Conservation (phyloP, 1,140 invertebrate species). For the Varroa destructor region DNA sequence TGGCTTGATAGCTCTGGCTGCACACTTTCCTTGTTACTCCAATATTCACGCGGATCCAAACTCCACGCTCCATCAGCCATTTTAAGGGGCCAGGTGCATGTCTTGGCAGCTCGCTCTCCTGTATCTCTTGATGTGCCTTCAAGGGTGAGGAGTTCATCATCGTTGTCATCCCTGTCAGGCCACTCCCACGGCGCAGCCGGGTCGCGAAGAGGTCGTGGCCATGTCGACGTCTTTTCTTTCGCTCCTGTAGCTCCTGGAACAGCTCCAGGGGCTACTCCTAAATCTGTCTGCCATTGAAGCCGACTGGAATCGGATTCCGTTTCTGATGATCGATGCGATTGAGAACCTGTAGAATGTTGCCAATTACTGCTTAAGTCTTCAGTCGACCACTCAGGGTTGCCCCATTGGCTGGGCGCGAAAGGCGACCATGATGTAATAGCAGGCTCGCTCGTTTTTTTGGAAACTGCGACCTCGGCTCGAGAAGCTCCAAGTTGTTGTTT, state of each 20-base stretch:
- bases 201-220: conserved; percentile 15
- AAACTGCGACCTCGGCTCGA: background rate
- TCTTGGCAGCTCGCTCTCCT: conserved; percentile 22
- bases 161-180: background rate
- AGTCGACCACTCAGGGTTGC: conserved; percentile 6
- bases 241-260: background rate
- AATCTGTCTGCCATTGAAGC: background rate
- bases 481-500: conserved; percentile 10
- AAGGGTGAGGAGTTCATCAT: background rate
- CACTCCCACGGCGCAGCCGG: conserved; percentile 20
- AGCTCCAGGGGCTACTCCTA: no score
- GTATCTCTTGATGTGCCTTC: background rate
- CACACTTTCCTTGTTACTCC: no score
- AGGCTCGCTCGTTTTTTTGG: background rate
- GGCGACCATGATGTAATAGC: conserved; percentile 9
- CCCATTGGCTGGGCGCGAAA: background rate
- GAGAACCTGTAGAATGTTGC: background rate
- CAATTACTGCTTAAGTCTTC: conserved; percentile 19
- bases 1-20: no score
- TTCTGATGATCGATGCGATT: conserved; percentile 11
- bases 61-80: background rate
- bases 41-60: no score
- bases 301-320: conserved; percentile 2
- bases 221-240: conserved; percentile 23
- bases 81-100: conserved; percentile 24